Conservation (phyloP, 1,140 invertebrate genomes). For the Riptortus pedestris region DNA sequence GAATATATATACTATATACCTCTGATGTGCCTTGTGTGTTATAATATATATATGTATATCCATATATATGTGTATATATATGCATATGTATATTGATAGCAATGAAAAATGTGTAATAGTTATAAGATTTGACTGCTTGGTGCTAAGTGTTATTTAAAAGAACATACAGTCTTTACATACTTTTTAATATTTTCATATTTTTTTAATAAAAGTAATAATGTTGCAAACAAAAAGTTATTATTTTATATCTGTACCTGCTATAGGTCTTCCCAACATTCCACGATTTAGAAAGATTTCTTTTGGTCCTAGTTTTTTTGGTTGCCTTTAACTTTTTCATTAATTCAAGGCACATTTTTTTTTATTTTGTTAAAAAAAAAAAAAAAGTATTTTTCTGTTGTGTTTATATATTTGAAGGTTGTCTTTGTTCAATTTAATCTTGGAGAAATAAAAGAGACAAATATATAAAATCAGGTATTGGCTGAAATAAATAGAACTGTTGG, state of each 20-base stretch:
- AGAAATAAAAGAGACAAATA: too few species aligned
- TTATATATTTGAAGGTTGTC: too few species aligned
- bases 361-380: too few species aligned
- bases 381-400: too few species aligned
- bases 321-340: too few species aligned
- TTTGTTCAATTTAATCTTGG: too few species aligned
- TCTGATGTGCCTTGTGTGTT: constrained; percentile 5
- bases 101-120: too few species aligned
- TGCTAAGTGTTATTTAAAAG: constrained; percentile 8
- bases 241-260: neutral
- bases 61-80: neutral
- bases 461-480: too few species aligned
- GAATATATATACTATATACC: constrained; percentile 7
- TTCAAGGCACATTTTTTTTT: too few species aligned
- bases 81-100: constrained; percentile 2
- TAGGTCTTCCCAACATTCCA: constrained; percentile 6
- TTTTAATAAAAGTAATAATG: constrained; percentile 7
- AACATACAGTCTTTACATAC: constrained; percentile 8
- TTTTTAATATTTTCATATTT: constrained; percentile 10
- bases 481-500: too few species aligned
- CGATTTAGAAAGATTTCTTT: too few species aligned
- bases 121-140: constrained; percentile 9
- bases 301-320: too few species aligned
- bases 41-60: constrained; percentile 7
- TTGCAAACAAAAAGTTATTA: constrained; percentile 1